Conservation (phyloP, 2,113 vertebrate species). For the Eurystomus gularis region DNA sequence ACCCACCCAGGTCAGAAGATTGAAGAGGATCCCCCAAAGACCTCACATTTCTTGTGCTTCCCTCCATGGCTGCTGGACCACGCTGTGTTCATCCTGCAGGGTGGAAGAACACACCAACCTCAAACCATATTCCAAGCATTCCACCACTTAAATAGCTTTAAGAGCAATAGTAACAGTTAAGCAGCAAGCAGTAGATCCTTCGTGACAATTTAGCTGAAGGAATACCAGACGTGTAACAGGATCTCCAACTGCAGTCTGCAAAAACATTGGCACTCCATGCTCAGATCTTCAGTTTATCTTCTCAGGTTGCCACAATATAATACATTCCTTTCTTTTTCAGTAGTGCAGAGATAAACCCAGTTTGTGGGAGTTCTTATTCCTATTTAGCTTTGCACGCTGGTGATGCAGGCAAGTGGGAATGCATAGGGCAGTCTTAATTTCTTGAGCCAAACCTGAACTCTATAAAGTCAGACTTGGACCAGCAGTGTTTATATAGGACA, state of each 20-base stretch:
- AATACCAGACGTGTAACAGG: neutral
- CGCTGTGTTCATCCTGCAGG: neutral
- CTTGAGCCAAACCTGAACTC: slow-evolving; percentile 18
- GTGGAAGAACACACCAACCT: neutral
- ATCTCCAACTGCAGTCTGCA: neutral
- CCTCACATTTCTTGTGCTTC: neutral
- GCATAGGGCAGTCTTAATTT: neutral
- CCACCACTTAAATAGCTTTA: neutral
- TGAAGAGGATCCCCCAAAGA: neutral
- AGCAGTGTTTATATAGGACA: neutral
- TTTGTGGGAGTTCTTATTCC: neutral
- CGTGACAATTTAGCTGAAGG: neutral
- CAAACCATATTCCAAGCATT: neutral
- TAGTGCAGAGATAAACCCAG: neutral
- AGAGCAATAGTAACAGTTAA: neutral
- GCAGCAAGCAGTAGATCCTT: neutral
- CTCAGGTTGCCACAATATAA: neutral
- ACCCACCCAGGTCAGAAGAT: neutral
- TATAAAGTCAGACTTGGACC: slow-evolving; percentile 3
- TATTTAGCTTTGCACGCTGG: neutral
- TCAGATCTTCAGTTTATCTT: neutral
- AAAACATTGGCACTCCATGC: neutral
- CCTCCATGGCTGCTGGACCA: neutral
- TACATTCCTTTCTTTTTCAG: neutral
- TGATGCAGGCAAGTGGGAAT: neutral